Percentiles rank a stretch among this genome's conserved stretches.
These are phyloP conservation scores for Burhinus oedicnemus DNA, from an alignment of 2,113 vertebrate species.

Conservation along the genomic window DNA sequence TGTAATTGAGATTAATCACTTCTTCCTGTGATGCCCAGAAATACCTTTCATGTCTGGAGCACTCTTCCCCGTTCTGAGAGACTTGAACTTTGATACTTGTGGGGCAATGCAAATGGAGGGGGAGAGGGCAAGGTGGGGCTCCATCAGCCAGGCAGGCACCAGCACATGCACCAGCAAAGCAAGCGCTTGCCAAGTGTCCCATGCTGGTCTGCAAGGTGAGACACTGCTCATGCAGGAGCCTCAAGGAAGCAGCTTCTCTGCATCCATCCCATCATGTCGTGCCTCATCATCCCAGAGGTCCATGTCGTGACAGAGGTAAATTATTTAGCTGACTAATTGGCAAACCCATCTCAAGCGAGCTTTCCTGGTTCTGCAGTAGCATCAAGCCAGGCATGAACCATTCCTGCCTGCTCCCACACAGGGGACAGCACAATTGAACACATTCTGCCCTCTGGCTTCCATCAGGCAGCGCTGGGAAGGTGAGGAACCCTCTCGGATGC, in stretches of 20 bases:
- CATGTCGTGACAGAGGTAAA: rapidly evolving
- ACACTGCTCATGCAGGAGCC: rapidly evolving
- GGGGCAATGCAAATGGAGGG: neutral
- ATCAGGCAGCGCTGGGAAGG: neutral
- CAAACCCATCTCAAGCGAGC: neutral
- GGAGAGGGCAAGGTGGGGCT: neutral
- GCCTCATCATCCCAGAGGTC: neutral
- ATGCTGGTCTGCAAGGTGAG: neutral
- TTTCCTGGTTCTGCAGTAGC: neutral
- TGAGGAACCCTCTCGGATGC: neutral
- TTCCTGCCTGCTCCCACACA: neutral
- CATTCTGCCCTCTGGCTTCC: neutral
- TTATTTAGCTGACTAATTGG: neutral
- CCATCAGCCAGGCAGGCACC: neutral
- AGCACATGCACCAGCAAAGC: neutral
- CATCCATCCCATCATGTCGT: rapidly evolving
- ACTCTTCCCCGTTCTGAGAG: neutral
- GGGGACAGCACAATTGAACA: neutral
- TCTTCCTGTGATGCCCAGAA: slow-evolving; percentile 36
- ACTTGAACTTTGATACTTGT: neutral
- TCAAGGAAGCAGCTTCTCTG: neutral
- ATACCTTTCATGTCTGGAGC: slow-evolving; percentile 46
- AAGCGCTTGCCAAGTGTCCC: rapidly evolving
- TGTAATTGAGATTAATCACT: slow-evolving; percentile 68
- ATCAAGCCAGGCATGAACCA: neutral